These are phyloP conservation scores for Lycaon pictus DNA, from an alignment of 2,113 vertebrate species.

Conservation along the genomic window DNA sequence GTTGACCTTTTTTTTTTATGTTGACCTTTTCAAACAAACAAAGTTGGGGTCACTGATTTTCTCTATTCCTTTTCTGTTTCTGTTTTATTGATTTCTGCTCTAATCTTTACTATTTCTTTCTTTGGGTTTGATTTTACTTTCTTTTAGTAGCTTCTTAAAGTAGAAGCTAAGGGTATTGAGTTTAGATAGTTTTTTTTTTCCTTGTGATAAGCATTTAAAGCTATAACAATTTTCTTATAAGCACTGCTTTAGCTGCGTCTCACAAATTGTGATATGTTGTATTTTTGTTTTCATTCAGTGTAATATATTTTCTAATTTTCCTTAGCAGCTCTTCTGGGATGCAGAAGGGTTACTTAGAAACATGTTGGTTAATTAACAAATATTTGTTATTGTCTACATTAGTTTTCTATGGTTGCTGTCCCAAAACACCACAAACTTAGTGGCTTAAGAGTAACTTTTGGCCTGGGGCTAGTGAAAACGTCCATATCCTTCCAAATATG, in stretches of 20 bases:
- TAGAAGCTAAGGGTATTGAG: too few species aligned
- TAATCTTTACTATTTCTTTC: not conserved
- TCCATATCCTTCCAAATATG: not conserved
- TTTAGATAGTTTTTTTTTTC: too few species aligned
- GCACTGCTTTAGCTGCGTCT: not conserved
- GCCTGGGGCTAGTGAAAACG: not conserved
- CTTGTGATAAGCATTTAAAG: too few species aligned
- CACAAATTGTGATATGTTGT: not conserved
- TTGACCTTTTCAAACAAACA: not conserved
- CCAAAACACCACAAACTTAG: not conserved
- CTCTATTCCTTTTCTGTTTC: not conserved
- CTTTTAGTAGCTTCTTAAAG: too few species aligned
- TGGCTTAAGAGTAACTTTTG: not conserved
- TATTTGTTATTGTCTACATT: not conserved
- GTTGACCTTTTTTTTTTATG: not conserved
- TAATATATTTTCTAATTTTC: not conserved
- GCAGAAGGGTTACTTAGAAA: not conserved
- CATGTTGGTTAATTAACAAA: not conserved
- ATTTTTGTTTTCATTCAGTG: not conserved
- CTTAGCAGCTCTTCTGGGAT: not conserved
- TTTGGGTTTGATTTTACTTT: not conserved
- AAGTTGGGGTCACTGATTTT: not conserved
- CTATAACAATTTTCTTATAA: not conserved
- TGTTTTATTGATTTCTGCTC: slow-evolving; percentile 2
- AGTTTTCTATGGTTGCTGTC: not conserved